Base-by-base conservation (phyloP, 2,797 vertebrate species). In the Pseudotriccus pelzelni region DNA sequence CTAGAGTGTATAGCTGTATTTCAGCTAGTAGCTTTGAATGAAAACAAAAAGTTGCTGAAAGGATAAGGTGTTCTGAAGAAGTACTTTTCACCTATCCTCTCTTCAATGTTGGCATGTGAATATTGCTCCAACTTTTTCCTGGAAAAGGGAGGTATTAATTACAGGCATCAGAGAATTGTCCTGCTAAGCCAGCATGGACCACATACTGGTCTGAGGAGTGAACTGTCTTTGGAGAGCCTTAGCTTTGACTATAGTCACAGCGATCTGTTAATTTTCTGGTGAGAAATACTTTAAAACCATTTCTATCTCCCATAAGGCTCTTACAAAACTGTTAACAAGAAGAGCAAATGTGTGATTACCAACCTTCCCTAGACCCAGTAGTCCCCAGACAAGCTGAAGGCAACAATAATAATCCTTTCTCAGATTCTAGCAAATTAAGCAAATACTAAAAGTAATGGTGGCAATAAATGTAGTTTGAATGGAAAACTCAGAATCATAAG, bases 1-100 rank as follows among this genome's bases (percentile, higher is more conserved):
- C 56, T 44, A 25, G 59, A 79, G 81, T 32, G 4, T 62, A 32
- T 6, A 43, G 24, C 74, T 89, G 49, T n/a, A 66, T 55, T 93
- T 95, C 87, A 91, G 90, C 76, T 72, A 62, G 41, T 78, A 72
- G 56, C 49, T 94, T 76, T 89, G 68, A 81, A 76, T 52, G 37
- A 53, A 63, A 56, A 34, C 30, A 44, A 21, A 70, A 64, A 34
- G 24, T 49, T 68, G 32, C 15, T 75, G 72, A 77, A 87, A 83
- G 23, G 23, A 74, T 41, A 89, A 78, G 43, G 22, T 70, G 32
- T 16, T 67, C 10, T 41, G 30, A 30, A 12, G 30, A 49, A 73
- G 28, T 20, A 59, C 50, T 49, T 92, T 84, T 87, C 84, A 75
- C 32, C 19, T 46, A 15, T 17, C 20, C 16, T 84, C 56, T 82